Evolutionary conservation across 2,797 vertebrate species (phyloP).

Genomic region (Paguma larvata): DNA sequence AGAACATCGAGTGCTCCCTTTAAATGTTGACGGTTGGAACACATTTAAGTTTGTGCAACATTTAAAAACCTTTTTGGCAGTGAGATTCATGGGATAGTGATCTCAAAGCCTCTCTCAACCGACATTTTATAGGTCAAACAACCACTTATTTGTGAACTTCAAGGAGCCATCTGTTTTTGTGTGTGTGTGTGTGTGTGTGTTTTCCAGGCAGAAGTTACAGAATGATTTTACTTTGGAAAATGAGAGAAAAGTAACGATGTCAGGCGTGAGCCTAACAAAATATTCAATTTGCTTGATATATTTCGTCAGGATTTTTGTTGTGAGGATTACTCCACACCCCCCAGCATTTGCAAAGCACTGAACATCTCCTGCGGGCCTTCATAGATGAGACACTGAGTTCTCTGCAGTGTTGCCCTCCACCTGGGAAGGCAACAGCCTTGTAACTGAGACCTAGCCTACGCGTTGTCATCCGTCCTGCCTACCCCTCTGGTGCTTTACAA

Average conservation of each 20-base stretch:
- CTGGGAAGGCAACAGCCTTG: slow-evolving; percentile 71
- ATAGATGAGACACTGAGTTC: slow-evolving; percentile 59
- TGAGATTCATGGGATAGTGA: background rate
- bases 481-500: slow-evolving; percentile 61
- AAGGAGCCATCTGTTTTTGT: background rate
- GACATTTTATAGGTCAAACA: background rate
- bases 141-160: background rate
- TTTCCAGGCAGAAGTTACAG: background rate
- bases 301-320: background rate
- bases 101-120: background rate
- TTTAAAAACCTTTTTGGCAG: slow-evolving; percentile 42
- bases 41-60: slow-evolving; percentile 7
- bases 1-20: background rate
- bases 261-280: background rate
- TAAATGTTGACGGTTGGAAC: background rate
- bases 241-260: background rate
- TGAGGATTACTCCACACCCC: background rate
- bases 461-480: slow-evolving; percentile 67
- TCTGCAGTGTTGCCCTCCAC: slow-evolving; percentile 54
- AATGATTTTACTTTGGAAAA: slow-evolving; percentile 62
- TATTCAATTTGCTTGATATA: background rate
- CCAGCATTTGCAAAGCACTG: slow-evolving; percentile 29
- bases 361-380: slow-evolving; percentile 12
- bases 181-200: background rate
- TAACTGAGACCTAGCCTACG: slow-evolving; percentile 75